Evolutionary conservation across 1,140 invertebrate genomes (phyloP).

Genomic region (Battus philenor): DNA sequence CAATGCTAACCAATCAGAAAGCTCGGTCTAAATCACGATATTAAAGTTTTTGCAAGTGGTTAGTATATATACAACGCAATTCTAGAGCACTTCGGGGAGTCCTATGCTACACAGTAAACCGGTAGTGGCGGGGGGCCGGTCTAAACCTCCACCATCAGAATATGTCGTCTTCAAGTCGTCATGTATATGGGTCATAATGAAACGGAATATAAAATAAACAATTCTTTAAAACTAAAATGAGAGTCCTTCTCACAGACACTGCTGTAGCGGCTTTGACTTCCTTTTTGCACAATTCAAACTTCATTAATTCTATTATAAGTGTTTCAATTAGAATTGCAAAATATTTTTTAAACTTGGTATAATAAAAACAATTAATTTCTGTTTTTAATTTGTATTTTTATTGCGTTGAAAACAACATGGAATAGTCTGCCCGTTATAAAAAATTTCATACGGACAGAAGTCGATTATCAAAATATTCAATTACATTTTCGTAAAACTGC

Average conservation of each 20-base stretch:
- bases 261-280: constrained; percentile 54
- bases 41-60: not conserved
- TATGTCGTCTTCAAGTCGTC: constrained; percentile 41
- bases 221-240: constrained; percentile 44
- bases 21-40: constrained; percentile 13
- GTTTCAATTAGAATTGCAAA: too few relatives aligned
- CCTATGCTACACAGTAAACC: constrained; percentile 43
- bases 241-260: constrained; percentile 49
- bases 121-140: constrained; percentile 48
- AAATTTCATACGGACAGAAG: too few relatives aligned
- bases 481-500: too few relatives aligned
- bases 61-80: not conserved
- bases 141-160: constrained; percentile 39
- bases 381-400: too few relatives aligned
- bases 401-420: too few relatives aligned
- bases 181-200: constrained; percentile 44
- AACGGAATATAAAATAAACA: constrained; percentile 37
- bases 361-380: too few relatives aligned
- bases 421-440: too few relatives aligned
- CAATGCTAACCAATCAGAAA: constrained; percentile 4
- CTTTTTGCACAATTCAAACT: constrained; percentile 30
- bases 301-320: too few relatives aligned
- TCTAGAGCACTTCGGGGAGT: constrained; percentile 26
- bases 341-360: too few relatives aligned
- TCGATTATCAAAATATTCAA: too few relatives aligned